These are phyloP conservation scores for Leptoteleia sp. DNA, from an alignment of 1,140 invertebrate genomes.

Conservation along the genomic window DNA sequence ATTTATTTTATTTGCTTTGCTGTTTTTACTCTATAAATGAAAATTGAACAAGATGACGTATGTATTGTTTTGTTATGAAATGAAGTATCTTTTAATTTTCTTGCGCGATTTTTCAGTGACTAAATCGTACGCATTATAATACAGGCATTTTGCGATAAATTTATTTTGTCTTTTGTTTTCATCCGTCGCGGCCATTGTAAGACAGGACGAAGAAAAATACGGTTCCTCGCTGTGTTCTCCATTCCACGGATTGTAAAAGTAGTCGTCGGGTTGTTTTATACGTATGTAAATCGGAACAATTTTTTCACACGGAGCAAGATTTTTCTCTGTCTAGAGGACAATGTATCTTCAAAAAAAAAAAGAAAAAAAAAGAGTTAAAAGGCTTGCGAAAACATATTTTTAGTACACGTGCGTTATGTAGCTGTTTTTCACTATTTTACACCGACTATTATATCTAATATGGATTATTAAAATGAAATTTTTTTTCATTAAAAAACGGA, in stretches of 20 bases:
- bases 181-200: constrained; percentile 3
- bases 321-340: constrained; percentile 17
- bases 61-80: too few species aligned
- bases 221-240: constrained; percentile 1
- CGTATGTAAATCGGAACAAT: constrained; percentile 35
- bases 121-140: background rate
- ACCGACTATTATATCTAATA: too few species aligned
- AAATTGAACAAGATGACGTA: too few species aligned
- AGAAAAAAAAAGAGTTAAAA: constrained; percentile 11
- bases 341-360: constrained; percentile 19
- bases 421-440: too few species aligned
- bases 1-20: too few species aligned
- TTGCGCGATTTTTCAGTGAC: too few species aligned
- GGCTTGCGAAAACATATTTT: constrained; percentile 20
- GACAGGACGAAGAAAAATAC: constrained; percentile 39
- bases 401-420: background rate
- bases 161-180: constrained; percentile 20
- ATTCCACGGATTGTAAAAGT: too few species aligned
- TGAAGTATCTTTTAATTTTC: too few species aligned
- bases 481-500: too few species aligned
- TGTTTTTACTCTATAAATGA: too few species aligned
- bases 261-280: too few species aligned
- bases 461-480: too few species aligned
- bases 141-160: constrained; percentile 7
- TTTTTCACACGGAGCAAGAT: constrained; percentile 19